Conservation (phyloP, 2,888 invertebrate species). For the Norana najaformis region DNA sequence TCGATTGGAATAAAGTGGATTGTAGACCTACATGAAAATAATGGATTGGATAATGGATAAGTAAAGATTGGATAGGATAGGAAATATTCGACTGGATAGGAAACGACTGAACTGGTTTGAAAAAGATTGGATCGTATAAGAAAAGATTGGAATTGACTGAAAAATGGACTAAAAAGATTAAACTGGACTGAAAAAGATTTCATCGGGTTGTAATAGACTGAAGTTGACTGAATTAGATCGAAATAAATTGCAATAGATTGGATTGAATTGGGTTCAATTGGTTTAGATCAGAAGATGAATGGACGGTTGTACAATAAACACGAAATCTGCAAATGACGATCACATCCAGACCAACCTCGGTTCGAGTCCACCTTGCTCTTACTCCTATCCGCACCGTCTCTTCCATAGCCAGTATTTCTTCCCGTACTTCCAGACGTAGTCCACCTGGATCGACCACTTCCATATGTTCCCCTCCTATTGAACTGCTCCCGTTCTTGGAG, state of each 20-base stretch:
- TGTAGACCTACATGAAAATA: too few species aligned
- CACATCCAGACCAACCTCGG: background rate
- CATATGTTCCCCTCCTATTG: constrained; percentile 46
- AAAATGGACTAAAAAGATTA: too few species aligned
- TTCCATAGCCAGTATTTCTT: background rate
- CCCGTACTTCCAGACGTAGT: background rate
- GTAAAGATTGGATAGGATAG: background rate
- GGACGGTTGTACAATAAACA: too few species aligned
- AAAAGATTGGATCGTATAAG: too few species aligned
- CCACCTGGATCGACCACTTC: background rate
- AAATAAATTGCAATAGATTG: background rate
- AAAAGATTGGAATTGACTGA: too few species aligned
- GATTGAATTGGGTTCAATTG: background rate
- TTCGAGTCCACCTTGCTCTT: background rate
- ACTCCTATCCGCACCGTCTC: background rate
- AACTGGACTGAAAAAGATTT: too few species aligned
- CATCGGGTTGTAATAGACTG: background rate
- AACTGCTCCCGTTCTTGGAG: constrained; percentile 47
- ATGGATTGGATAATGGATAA: too few species aligned
- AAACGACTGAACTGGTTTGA: too few species aligned
- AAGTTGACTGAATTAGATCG: background rate
- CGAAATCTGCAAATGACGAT: too few species aligned
- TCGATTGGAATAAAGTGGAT: too few species aligned
- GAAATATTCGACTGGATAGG: background rate
- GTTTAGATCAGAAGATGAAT: too few species aligned